Conservation (phyloP, 2,113 vertebrate species). For the Crotalus tigris region DNA sequence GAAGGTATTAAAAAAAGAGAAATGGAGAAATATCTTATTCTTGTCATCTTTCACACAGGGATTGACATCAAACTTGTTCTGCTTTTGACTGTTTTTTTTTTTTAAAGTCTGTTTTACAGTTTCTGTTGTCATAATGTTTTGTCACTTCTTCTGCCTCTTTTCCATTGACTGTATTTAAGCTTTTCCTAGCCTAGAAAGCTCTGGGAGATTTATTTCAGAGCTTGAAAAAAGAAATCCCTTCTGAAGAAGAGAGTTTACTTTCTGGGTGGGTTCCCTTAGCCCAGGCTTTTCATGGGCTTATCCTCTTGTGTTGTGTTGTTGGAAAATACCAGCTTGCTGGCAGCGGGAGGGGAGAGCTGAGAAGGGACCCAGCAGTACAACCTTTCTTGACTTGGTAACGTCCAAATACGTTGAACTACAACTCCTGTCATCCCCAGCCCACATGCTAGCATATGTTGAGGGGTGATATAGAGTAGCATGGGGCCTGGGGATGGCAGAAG, state of each 20-base stretch:
- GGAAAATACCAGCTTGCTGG: not conserved
- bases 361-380: not conserved
- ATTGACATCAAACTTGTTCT: not conserved
- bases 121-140: constrained; percentile 6
- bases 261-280: not conserved
- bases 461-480: not conserved
- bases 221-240: not conserved
- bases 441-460: not conserved
- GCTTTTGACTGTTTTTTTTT: not conserved
- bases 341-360: not conserved
- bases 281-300: constrained; percentile 8
- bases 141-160: not conserved
- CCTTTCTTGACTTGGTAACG: not conserved
- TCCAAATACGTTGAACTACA: not conserved
- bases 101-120: not conserved
- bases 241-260: constrained; percentile 4
- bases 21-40: not conserved
- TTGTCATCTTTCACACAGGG: not conserved
- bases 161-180: not conserved
- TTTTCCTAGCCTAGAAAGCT: not conserved
- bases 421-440: not conserved
- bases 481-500: not conserved
- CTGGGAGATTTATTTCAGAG: constrained; percentile 5
- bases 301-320: not conserved
- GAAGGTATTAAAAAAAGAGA: not conserved